Evolutionary conservation across 2,113 vertebrate species (phyloP), one percentile per base, ranked within the genome.

Genomic region (Tachycineta bicolor): DNA sequence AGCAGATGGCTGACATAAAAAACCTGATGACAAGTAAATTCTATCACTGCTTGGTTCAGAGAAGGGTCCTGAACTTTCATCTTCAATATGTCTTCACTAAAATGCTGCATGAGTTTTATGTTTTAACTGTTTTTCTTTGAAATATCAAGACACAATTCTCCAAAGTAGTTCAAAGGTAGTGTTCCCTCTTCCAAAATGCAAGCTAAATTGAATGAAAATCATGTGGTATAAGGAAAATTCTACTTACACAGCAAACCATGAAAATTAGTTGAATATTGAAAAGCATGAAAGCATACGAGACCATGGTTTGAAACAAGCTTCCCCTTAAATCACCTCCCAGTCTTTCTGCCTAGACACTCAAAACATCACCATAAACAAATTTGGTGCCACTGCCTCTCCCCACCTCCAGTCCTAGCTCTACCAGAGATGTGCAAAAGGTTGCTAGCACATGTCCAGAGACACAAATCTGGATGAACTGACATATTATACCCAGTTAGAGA

Each of bases 391-490:
- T 41, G 16, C 3, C 4, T 46, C 23, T 55, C 33, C 55, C 6
- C 4, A 49, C 1, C 1, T 12, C 9, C 39, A 63, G 8, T 5
- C 20, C 6, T 25, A 65, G 0, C 14, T 33, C 53, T 80, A 29
- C 8, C 34, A 90, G 28, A 44, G 14, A 14, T 10, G 17, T 4
- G 10, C 5, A 5, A 58, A 68, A 16, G 3, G 5, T 19, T 80
- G 49, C 8, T 62, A 69, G 5, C 5, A 11, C 8, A 12, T 9
- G 11, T 67, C 13, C 25, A 39, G 39, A 52, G 26, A 37, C 25
- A 43, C 5, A 49, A 26, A 87, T 46, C 20, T 70, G 19, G 23
- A 65, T 9, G 9, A 75, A 14, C 2, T 1, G 1, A 21, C 4
- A 39, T 53, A 23, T 9, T n/a, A 19, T 4, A 49, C 0, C 3